These are phyloP conservation scores for Esperia sulphurella DNA, from an alignment of 2,888 invertebrate species.

Conservation along the genomic window DNA sequence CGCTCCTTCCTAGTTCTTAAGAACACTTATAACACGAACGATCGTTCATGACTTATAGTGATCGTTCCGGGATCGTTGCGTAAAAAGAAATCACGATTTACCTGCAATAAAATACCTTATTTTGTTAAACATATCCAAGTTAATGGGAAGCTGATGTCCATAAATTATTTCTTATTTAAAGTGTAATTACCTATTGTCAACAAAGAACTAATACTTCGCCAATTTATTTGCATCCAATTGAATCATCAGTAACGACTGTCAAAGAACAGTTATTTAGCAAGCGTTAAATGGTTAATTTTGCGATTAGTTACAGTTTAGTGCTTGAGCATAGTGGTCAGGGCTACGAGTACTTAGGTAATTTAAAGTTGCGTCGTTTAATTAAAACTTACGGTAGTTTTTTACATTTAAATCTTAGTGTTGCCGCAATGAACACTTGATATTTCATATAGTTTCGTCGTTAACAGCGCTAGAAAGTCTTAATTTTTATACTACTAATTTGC, in stretches of 20 bases:
- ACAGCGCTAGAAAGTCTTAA: not conserved
- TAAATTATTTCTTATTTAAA: not conserved
- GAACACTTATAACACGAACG: too few relatives aligned
- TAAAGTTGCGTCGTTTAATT: slow-evolving; percentile 23
- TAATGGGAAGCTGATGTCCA: not conserved
- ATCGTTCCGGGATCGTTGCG: slow-evolving; percentile 4
- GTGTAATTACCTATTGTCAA: not conserved
- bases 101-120: too few relatives aligned
- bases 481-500: not conserved
- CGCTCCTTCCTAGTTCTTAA: slow-evolving; percentile 46
- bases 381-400: slow-evolving; percentile 6
- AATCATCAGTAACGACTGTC: slow-evolving; percentile 1
- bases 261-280: slow-evolving; percentile 20
- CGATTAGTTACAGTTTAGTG: slow-evolving; percentile 31
- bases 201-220: slow-evolving; percentile 4
- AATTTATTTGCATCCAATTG: not conserved
- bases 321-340: slow-evolving; percentile 34
- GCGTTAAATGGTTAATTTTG: slow-evolving; percentile 28
- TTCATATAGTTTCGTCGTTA: not conserved
- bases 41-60: not conserved
- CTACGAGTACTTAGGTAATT: slow-evolving; percentile 30
- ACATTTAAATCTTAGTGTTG: not conserved
- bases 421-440: not conserved
- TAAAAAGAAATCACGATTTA: too few relatives aligned
- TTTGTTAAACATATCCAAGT: not conserved